Evolutionary conservation across 2,888 invertebrate genomes (phyloP).

Genomic region (Drosophila nr. fundita): DNA sequence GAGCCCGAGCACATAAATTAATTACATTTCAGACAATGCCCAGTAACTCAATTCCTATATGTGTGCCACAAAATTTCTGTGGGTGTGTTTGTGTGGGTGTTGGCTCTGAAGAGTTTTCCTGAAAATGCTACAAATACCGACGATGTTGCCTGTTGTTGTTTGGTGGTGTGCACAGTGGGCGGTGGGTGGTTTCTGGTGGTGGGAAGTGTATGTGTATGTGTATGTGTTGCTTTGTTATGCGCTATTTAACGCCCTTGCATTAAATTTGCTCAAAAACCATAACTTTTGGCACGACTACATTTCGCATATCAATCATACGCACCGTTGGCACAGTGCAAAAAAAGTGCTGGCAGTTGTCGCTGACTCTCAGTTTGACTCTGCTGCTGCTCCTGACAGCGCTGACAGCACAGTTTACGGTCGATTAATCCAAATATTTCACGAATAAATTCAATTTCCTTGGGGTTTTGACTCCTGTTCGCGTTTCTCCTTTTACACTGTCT

Average conservation of each 20-base stretch:
- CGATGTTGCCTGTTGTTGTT: not conserved
- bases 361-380: constrained; percentile 29
- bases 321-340: constrained; percentile 46
- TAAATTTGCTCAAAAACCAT: constrained; percentile 27
- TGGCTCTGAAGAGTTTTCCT: not conserved
- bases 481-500: not conserved
- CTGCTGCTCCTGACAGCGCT: constrained; percentile 24
- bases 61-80: not conserved
- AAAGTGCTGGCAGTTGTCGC: constrained; percentile 28
- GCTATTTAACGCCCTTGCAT: constrained; percentile 43
- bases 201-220: not conserved
- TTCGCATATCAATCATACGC: constrained; percentile 71
- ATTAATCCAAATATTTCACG: constrained; percentile 50
- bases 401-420: constrained; percentile 52
- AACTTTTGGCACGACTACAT: constrained; percentile 15
- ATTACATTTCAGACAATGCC: constrained; percentile 29
- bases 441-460: constrained; percentile 54
- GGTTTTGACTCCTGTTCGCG: not conserved
- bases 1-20: constrained; percentile 29
- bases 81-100: not conserved
- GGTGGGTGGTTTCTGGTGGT: not conserved
- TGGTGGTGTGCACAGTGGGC: not conserved
- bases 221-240: constrained; percentile 11
- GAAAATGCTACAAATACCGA: constrained; percentile 1
- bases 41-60: not conserved